phyloP scores from a whole-genome alignment of 2,888 invertebrate genomes.

The Calliphora vomitoria region DNA sequence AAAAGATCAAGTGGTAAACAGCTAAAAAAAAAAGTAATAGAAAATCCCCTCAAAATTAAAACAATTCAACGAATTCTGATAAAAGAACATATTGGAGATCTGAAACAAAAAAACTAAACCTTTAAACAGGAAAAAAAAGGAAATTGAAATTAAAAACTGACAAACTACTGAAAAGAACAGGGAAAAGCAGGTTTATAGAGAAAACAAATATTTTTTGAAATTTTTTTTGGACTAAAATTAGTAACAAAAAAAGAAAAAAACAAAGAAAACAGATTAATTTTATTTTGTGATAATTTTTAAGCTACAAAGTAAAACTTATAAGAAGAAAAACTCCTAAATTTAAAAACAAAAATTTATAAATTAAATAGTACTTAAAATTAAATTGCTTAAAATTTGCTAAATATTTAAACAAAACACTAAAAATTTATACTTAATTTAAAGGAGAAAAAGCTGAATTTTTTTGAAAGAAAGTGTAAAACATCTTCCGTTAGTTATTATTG shows the following conservation, averaged over 20 bases:
- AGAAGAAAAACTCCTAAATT: slow-evolving; percentile 68
- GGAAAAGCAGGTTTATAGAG: slow-evolving; percentile 70
- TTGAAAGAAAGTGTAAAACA: slow-evolving; percentile 70
- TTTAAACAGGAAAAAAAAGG: slow-evolving; percentile 43
- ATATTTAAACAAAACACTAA: slow-evolving; percentile 48
- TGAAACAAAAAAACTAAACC: not conserved
- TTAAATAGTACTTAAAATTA: slow-evolving; percentile 56
- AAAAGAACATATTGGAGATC: slow-evolving; percentile 19
- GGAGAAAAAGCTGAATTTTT: slow-evolving; percentile 69
- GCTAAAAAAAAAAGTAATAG: not conserved
- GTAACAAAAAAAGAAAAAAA: slow-evolving; percentile 47
- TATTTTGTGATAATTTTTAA: slow-evolving; percentile 76
- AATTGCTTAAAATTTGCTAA: slow-evolving; percentile 66
- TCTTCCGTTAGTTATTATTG: slow-evolving; percentile 75
- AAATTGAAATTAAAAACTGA: slow-evolving; percentile 57
- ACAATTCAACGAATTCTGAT: slow-evolving; percentile 51
- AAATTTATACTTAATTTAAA: slow-evolving; percentile 63
- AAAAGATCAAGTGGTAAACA: slow-evolving; percentile 45
- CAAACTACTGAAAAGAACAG: slow-evolving; percentile 66
- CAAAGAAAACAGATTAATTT: slow-evolving; percentile 59
- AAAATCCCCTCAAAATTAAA: slow-evolving; percentile 33
- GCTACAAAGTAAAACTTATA: slow-evolving; percentile 64
- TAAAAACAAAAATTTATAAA: slow-evolving; percentile 53
- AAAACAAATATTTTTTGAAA: slow-evolving; percentile 75
- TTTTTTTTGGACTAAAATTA: slow-evolving; percentile 66